A percentile compares a stretch with the other conserved stretches of the same genome.
Evolutionary conservation across 2,888 invertebrate genomes (phyloP).

Genomic region (Amphipoea oculea): DNA sequence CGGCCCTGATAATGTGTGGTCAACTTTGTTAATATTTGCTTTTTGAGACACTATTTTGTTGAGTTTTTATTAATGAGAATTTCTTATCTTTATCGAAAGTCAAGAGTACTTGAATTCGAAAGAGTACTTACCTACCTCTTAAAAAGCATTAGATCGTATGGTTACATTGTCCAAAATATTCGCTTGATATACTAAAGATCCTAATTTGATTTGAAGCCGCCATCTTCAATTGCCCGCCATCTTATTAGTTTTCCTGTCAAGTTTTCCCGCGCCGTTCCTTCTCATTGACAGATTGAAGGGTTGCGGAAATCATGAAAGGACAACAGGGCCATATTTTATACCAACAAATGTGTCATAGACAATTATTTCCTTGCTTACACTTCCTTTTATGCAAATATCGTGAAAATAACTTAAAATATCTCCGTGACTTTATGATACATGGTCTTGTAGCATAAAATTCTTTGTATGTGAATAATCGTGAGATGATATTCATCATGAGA

Average conservation of each 20-base stretch:
- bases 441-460: constrained; percentile 28
- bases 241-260: constrained; percentile 21
- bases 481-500: constrained; percentile 60
- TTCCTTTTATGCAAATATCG: constrained; percentile 41
- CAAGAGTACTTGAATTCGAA: neutral
- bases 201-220: neutral
- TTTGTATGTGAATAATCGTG: constrained; percentile 54
- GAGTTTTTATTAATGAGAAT: neutral
- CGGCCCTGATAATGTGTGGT: neutral
- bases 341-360: constrained; percentile 40
- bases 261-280: constrained; percentile 20
- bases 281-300: constrained; percentile 10
- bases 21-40: neutral
- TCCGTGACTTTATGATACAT: constrained; percentile 28
- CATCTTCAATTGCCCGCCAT: neutral
- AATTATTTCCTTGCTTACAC: constrained; percentile 42
- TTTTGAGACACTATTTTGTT: neutral
- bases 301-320: constrained; percentile 38
- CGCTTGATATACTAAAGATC: neutral
- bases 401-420: constrained; percentile 53
- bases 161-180: neutral
- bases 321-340: constrained; percentile 17
- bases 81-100: neutral
- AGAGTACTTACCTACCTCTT: no score
- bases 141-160: neutral